These are phyloP conservation scores for Petrolisthes manimaculis DNA, from an alignment of 2,888 invertebrate genomes.

Conservation along the genomic window DNA sequence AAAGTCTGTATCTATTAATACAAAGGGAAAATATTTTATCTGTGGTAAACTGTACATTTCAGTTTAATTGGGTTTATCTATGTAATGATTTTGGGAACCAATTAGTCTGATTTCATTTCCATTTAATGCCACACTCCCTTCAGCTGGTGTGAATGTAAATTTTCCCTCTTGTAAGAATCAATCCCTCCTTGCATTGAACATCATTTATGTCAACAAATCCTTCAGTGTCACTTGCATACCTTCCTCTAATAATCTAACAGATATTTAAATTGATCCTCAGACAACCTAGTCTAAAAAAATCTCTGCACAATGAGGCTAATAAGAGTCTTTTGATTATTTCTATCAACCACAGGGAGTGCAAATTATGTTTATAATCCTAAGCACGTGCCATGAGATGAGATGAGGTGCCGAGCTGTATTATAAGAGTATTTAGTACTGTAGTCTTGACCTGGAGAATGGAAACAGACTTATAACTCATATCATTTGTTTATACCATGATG, in stretches of 20 bases:
- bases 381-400: constrained; percentile 30
- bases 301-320: not conserved
- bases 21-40: too few species aligned
- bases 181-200: too few species aligned
- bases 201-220: constrained; percentile 8
- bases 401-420: not conserved
- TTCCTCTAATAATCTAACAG: too few species aligned
- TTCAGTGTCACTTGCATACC: too few species aligned
- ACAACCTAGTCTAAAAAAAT: not conserved
- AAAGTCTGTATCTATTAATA: too few species aligned
- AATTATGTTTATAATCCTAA: constrained; percentile 18
- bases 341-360: constrained; percentile 24
- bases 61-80: too few species aligned
- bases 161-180: too few species aligned
- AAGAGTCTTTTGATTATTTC: not conserved
- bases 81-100: too few species aligned
- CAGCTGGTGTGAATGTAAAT: too few species aligned
- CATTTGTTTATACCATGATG: constrained; percentile 17
- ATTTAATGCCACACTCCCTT: too few species aligned
- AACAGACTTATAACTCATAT: constrained; percentile 8
- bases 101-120: too few species aligned
- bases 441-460: not conserved
- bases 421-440: not conserved
- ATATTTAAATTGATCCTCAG: not conserved
- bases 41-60: too few species aligned